Conservation (phyloP, 2,113 vertebrate genomes). For the Puntigrus tetrazona region DNA sequence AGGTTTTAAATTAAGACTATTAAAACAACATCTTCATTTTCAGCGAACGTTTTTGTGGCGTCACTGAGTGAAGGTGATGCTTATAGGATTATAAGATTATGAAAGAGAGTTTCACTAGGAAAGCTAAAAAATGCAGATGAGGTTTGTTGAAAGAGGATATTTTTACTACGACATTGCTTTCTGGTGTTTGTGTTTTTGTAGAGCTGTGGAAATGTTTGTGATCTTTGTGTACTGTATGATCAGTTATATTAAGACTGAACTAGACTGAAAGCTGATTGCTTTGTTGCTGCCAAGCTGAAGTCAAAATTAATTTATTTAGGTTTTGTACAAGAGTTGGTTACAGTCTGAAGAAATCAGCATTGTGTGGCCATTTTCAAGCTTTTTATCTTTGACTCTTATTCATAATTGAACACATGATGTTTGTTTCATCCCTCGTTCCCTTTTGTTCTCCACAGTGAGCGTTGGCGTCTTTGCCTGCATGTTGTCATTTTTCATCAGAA, state of each 20-base stretch:
- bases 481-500: conserved; percentile 68
- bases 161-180: not conserved
- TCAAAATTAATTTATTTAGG: not conserved
- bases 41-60: not conserved
- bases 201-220: not conserved
- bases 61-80: not conserved
- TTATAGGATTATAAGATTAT: conserved; percentile 37
- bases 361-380: not conserved
- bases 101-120: conserved; percentile 4
- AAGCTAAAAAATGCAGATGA: conserved; percentile 13
- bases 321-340: not conserved
- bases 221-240: conserved; percentile 7
- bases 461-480: conserved; percentile 51
- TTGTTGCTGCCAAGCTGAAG: not conserved
- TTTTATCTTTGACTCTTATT: not conserved
- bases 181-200: not conserved
- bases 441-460: conserved; percentile 64
- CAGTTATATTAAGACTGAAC: not conserved
- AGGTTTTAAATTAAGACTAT: conserved; percentile 8
- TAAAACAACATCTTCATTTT: not conserved
- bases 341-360: not conserved
- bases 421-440: conserved; percentile 61
- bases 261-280: not conserved
- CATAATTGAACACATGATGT: conserved; percentile 15
- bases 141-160: not conserved